These are phyloP conservation scores for Macropus fuliginosus DNA, from an alignment of 2,797 vertebrate genomes.

Conservation along the genomic window DNA sequence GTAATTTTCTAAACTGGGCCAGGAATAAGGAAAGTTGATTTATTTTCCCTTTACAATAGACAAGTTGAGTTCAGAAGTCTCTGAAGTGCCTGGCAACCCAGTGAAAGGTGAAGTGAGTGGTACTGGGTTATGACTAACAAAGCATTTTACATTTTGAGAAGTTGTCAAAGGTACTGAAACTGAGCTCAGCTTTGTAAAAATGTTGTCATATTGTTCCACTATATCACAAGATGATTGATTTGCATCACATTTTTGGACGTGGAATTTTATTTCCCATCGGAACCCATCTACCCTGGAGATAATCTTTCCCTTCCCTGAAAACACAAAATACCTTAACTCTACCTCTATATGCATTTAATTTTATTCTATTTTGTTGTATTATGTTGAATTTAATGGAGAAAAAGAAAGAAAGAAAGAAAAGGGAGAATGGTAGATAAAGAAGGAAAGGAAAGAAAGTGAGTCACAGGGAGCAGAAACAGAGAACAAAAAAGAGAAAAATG, in stretches of 20 bases:
- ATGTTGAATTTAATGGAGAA: neutral
- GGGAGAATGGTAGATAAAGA: neutral
- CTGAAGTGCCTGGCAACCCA: neutral
- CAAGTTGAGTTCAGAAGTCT: constrained; percentile 26
- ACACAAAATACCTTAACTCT: neutral
- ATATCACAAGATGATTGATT: neutral
- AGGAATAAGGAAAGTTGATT: neutral
- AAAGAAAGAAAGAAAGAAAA: neutral
- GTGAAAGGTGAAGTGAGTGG: neutral
- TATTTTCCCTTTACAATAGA: neutral
- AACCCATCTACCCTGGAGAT: neutral
- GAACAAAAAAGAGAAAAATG: neutral
- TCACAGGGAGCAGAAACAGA: neutral
- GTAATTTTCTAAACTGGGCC: neutral
- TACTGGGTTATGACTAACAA: neutral
- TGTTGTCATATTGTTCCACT: neutral
- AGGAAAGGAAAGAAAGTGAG: neutral
- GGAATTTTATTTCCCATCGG: neutral
- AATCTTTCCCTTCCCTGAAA: neutral
- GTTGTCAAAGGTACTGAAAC: neutral
- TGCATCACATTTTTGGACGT: neutral
- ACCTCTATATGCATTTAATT: neutral
- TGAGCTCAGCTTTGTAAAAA: neutral
- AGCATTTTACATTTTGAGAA: neutral
- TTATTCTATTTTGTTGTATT: neutral